Percentiles rank a stretch among this genome's conserved stretches.
phyloP scores from a whole-genome alignment of 53 echinoderm and acorn worm species.

The Holothuria leucospilota region DNA sequence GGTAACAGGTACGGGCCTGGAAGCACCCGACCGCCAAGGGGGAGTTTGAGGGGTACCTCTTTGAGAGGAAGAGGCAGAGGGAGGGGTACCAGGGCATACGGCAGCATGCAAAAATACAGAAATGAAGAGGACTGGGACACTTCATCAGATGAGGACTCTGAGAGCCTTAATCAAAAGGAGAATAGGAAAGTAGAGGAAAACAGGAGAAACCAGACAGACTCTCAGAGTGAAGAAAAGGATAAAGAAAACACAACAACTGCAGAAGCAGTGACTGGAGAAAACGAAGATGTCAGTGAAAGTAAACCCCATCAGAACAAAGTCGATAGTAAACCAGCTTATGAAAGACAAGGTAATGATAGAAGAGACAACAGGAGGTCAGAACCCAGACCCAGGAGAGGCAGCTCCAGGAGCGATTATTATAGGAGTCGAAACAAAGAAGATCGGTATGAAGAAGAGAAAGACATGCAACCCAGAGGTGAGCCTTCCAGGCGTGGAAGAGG shows the following conservation, averaged over 20 bases:
- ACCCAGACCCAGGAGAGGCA: conserved; percentile 58
- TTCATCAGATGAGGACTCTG: conserved; percentile 68
- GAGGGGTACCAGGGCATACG: conserved; percentile 68
- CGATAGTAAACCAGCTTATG: conserved; percentile 33
- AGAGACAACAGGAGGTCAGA: conserved; percentile 47
- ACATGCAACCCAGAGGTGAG: conserved; percentile 73
- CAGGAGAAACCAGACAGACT: conserved; percentile 35
- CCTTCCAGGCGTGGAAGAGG: conserved; percentile 88
- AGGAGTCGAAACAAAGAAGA: conserved; percentile 61
- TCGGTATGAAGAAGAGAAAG: conserved; percentile 31
- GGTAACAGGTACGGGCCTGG: conserved; percentile 65
- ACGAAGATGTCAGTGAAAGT: conserved; percentile 7
- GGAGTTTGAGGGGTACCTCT: conserved; percentile 44
- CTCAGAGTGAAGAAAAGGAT: conserved; percentile 51
- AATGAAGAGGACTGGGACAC: conserved; percentile 74
- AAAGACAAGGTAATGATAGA: conserved; percentile 9
- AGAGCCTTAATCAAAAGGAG: conserved; percentile 24
- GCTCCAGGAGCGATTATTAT: conserved; percentile 44
- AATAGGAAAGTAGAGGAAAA: not conserved
- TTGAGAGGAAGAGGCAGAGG: conserved; percentile 75
- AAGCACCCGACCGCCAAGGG: conserved; percentile 51
- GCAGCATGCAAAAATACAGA: conserved; percentile 33
- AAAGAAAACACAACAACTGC: conserved; percentile 43
- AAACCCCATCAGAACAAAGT: conserved; percentile 39
- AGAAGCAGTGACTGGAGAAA: conserved; percentile 41